A percentile compares a stretch with the other conserved stretches of the same genome.
Conservation (phyloP, 2,797 vertebrate species). For the Trachops cirrhosus region DNA sequence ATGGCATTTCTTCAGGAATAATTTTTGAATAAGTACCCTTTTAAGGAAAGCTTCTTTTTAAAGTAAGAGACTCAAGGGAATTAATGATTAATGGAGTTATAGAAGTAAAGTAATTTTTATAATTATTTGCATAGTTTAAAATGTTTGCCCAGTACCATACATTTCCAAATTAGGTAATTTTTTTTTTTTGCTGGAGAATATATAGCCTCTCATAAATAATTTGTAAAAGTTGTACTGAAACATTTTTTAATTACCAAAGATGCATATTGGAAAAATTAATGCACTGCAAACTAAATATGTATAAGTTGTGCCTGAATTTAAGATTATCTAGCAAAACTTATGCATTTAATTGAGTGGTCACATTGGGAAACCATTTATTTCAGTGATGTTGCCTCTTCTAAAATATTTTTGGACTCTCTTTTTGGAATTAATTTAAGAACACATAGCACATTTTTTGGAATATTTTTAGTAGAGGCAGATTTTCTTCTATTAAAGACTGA, state of each 20-base stretch:
- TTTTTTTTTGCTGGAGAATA: not conserved
- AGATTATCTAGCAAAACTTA: constrained; percentile 44
- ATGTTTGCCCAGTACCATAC: not conserved
- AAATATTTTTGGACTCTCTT: constrained; percentile 37
- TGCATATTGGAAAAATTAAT: not conserved
- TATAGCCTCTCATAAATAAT: not conserved
- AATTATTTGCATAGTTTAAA: constrained; percentile 4
- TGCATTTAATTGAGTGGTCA: not conserved
- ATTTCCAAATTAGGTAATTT: constrained; percentile 34
- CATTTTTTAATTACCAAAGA: constrained; percentile 30
- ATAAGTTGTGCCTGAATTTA: not conserved
- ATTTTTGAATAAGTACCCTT: not conserved
- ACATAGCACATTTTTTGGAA: constrained; percentile 18
- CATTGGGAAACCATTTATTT: constrained; percentile 34
- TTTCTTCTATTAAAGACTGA: constrained; percentile 54
- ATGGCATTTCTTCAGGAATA: not conserved
- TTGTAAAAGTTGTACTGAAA: not conserved
- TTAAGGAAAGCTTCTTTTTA: not conserved
- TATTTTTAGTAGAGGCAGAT: constrained; percentile 17
- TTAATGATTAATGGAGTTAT: not conserved
- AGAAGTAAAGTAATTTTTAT: not conserved
- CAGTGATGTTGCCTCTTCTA: not conserved
- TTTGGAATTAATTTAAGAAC: constrained; percentile 58
- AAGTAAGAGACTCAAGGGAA: not conserved
- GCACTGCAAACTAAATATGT: not conserved